Percentiles rank a stretch among this genome's conserved stretches.
Conservation (phyloP, 2,797 vertebrate species). For the Rhinoraja longicauda region DNA sequence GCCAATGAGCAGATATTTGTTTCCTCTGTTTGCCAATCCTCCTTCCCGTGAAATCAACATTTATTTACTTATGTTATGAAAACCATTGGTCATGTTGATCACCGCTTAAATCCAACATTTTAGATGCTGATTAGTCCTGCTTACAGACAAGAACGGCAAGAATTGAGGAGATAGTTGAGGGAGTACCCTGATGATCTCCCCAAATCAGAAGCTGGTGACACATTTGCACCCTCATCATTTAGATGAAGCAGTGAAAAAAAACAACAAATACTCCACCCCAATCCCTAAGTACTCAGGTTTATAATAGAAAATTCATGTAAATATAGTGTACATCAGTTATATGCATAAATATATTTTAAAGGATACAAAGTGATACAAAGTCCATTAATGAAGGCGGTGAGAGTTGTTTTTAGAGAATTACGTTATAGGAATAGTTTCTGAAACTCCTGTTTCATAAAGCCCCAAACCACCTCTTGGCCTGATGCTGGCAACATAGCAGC, state of each 20-base stretch:
- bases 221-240: not conserved
- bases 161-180: not conserved
- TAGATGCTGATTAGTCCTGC: not conserved
- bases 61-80: too few species aligned
- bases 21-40: not conserved
- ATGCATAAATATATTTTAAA: conserved; percentile 14
- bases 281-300: not conserved
- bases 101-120: not conserved
- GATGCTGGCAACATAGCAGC: not conserved
- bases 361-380: not conserved
- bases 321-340: not conserved
- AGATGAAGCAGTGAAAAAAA: not conserved
- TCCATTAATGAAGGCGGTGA: not conserved
- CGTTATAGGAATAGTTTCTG: not conserved
- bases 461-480: not conserved
- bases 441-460: too few species aligned
- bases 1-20: too few species aligned
- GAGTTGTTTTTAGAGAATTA: not conserved
- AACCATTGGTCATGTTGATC: not conserved
- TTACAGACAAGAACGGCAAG: not conserved
- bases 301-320: conserved; percentile 29
- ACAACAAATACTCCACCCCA: not conserved
- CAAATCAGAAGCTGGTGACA: not conserved
- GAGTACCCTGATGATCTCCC: not conserved
- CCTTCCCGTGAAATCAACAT: not conserved